Evolutionary conservation across 2,888 invertebrate species (phyloP).

Genomic region (Leucozona laternaria): DNA sequence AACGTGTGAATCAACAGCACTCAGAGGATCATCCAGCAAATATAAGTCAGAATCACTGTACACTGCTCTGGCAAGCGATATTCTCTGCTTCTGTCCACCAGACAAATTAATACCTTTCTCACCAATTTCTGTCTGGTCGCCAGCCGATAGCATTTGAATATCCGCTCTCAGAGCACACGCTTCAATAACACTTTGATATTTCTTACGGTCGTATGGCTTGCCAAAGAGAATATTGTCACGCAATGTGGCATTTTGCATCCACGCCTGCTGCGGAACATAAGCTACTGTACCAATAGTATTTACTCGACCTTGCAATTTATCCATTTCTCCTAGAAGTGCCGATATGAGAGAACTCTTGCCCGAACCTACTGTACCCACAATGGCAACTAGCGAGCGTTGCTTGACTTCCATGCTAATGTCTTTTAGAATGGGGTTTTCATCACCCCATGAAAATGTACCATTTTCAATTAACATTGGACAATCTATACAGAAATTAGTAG

Average conservation of each 20-base stretch:
- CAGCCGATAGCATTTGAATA: conserved; percentile 96
- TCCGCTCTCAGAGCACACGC: conserved; percentile 96
- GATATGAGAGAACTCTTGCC: conserved; percentile 95
- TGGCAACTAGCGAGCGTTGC: conserved; percentile 89
- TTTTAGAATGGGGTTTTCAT: conserved; percentile 88
- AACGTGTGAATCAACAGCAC: conserved; percentile 98
- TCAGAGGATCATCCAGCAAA: conserved; percentile 97
- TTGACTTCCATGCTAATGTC: conserved; percentile 91
- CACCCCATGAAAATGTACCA: conserved; percentile 95
- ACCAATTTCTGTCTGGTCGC: conserved; percentile 98
- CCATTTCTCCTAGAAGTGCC: conserved; percentile 96
- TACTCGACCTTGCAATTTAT: conserved; percentile 91
- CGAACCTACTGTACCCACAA: conserved; percentile 94
- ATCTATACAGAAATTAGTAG: too few species aligned
- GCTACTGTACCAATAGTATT: conserved; percentile 89
- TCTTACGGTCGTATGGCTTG: conserved; percentile 87
- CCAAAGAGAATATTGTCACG: conserved; percentile 97
- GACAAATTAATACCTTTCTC: conserved; percentile 93
- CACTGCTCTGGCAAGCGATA: conserved; percentile 95
- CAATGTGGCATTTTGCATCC: conserved; percentile 98
- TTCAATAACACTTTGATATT: conserved; percentile 92
- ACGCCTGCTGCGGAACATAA: conserved; percentile 97
- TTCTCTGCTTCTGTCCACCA: conserved; percentile 96
- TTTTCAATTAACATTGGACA: conserved; percentile 92
- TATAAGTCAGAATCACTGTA: conserved; percentile 95